Base-by-base conservation (phyloP, 2,113 vertebrate species). In the Chrysemys picta region DNA sequence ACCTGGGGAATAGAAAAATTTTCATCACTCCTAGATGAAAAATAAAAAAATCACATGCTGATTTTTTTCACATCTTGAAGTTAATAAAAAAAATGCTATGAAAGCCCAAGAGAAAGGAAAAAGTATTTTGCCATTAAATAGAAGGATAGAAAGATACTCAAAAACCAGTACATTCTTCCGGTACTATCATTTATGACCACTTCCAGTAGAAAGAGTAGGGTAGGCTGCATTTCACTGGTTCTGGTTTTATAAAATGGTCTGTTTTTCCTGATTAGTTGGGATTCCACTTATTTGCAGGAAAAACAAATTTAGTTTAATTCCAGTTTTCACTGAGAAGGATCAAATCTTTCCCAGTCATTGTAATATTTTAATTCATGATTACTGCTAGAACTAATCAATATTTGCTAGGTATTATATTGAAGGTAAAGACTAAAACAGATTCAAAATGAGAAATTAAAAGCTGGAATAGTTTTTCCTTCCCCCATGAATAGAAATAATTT, bases 1-100 rank as follows among this genome's bases (percentile, higher is more conserved):
- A 99, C 97, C 99, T 99, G 84, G 86, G 79, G 80, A 94, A 93
- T 45, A 94, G 65, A 92, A 38, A 92, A 38, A 57, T 59, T 76
- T 90, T 90, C 50, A 89, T 54, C 83, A 84, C 4, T 85, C 35
- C 1, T 38, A 53, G 79, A 90, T 57, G 35, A 62, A 84, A 89
- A 92, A 42, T 42, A 80, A 89, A 80, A 89, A 1, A 0, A 89
- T n/a, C 31, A n/a, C 35, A 69, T 38, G 19, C 14, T 78, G 75
- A 27, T 45, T 38, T 56, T 38, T 42, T 29, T 59, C 16, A 45
- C 17, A 47, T 45, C 16, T 59, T 83, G 24, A 59, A 56, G 53
- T 57, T 50, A 82, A 57, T 45, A 38, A 59, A 54, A 31, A 12
- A 82, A 82, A 57, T 29, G 25, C n/a, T 31, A 57, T 88, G 17